A percentile compares a stretch with the other conserved stretches of the same genome.
Conservation (phyloP, 1,140 invertebrate genomes). For the Paraescarpia echinospica region DNA sequence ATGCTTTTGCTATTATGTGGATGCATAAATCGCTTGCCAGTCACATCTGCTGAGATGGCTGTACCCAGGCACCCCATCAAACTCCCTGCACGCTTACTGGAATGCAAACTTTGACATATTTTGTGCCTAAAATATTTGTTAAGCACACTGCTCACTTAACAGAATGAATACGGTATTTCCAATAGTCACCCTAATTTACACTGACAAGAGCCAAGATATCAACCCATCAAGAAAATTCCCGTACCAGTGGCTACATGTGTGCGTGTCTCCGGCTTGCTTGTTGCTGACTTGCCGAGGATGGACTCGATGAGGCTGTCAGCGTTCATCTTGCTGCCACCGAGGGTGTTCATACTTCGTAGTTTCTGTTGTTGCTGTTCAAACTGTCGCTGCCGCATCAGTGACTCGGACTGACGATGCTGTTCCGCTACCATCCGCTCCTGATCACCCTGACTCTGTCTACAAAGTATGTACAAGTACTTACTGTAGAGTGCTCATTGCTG, state of each 20-base stretch:
- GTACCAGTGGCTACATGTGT: background rate
- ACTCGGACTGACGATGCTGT: background rate
- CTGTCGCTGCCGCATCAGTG: background rate
- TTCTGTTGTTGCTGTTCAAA: conserved; percentile 20
- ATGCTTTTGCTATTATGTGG: too few species aligned
- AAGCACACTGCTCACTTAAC: too few species aligned
- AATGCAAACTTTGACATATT: too few species aligned
- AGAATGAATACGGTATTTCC: too few species aligned
- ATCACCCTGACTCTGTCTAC: background rate
- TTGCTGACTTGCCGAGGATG: conserved; percentile 3
- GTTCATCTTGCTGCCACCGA: conserved; percentile 20
- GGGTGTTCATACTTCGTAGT: background rate
- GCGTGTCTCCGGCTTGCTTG: background rate
- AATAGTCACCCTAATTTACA: background rate
- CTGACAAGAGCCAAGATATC: too few species aligned
- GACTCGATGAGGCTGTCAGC: conserved; percentile 12
- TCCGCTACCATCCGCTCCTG: background rate
- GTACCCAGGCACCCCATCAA: too few species aligned
- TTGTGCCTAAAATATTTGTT: too few species aligned
- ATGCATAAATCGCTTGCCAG: too few species aligned
- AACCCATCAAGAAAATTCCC: background rate
- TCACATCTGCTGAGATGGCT: too few species aligned
- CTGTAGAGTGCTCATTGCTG: too few species aligned
- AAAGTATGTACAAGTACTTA: background rate
- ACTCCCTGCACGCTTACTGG: too few species aligned